Evolutionary conservation across 2,888 invertebrate genomes (phyloP).

Genomic region (Aphidoletes aphidimyza): DNA sequence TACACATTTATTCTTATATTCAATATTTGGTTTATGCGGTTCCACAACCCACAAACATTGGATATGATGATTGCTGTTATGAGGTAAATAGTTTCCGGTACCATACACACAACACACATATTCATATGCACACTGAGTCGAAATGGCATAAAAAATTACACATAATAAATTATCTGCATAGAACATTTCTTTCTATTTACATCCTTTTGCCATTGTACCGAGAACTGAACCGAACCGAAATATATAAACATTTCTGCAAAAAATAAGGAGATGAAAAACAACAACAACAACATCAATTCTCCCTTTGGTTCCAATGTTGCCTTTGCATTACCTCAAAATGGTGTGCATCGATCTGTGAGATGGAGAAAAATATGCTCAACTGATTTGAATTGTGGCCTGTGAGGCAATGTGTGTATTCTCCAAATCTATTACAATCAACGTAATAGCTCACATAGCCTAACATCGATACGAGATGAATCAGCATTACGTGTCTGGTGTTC

Average conservation of each 20-base stretch:
- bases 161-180: slow-evolving; percentile 43
- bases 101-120: neutral
- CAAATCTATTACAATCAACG: slow-evolving; percentile 39
- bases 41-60: neutral
- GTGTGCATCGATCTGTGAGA: too few relatives aligned
- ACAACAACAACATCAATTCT: neutral
- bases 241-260: neutral
- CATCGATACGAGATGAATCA: slow-evolving; percentile 30
- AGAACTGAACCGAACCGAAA: neutral
- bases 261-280: too few relatives aligned
- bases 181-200: neutral
- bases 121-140: neutral
- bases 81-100: slow-evolving; percentile 40
- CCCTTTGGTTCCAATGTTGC: neutral
- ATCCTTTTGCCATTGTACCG: neutral
- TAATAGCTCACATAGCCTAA: neutral
- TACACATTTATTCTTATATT: neutral
- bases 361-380: too few relatives aligned
- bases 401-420: neutral
- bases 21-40: slow-evolving; percentile 26
- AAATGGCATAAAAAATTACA: slow-evolving; percentile 32
- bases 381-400: too few relatives aligned
- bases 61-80: neutral
- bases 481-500: slow-evolving; percentile 44
- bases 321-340: neutral